Percentiles rank a stretch among this genome's conserved stretches.
phyloP scores from a whole-genome alignment of 53 echinoderm and acorn worm genomes.

The Mesocentrotus franciscanus region DNA sequence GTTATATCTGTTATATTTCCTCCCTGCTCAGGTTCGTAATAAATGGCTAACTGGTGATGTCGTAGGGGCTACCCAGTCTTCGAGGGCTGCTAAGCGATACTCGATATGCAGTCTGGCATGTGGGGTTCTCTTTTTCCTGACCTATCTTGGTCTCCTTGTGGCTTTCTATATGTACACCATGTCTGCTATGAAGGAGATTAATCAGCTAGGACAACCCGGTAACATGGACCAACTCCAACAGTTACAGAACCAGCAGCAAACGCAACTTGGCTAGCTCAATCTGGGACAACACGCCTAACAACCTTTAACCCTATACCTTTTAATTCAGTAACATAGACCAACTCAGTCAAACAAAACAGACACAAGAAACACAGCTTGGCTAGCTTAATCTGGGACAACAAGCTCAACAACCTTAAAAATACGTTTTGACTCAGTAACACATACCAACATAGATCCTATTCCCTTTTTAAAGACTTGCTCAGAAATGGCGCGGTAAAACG shows the following conservation, averaged over 20 bases:
- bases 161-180: neutral
- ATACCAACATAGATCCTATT: too few species aligned
- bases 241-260: neutral
- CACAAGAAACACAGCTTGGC: too few species aligned
- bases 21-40: neutral
- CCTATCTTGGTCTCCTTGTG: neutral
- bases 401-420: too few species aligned
- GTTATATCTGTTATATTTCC: neutral
- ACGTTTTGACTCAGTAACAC: too few species aligned
- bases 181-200: neutral
- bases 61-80: neutral
- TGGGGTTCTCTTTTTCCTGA: neutral
- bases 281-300: too few species aligned
- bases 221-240: neutral
- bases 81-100: neutral
- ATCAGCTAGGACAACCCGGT: neutral
- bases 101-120: neutral
- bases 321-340: too few species aligned
- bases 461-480: too few species aligned
- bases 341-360: too few species aligned
- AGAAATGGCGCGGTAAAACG: too few species aligned
- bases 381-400: too few species aligned
- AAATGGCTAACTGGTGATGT: neutral
- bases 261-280: too few species aligned
- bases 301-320: too few species aligned